Base-by-base conservation (phyloP, 1,140 invertebrate species). In the Ericerus pela region DNA sequence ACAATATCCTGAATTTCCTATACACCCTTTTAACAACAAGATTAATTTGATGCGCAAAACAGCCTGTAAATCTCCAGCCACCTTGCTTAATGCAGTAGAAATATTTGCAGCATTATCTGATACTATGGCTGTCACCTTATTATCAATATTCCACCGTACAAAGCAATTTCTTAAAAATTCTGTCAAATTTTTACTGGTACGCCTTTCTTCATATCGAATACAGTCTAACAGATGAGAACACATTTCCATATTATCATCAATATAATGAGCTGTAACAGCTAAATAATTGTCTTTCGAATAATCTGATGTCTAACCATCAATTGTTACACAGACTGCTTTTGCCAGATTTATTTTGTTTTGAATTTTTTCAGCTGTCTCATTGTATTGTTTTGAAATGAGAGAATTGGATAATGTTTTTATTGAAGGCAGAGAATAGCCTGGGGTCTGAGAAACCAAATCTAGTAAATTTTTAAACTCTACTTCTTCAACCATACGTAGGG, bases 401-500 rank as follows among this genome's bases (percentile, higher is more conserved):
- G 51, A 57, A 30, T 59, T 54, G 16, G 61, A 60, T 18, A 64
- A 51, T 30, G 58, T 62, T 62, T 64, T 63, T 55, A 59, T 61
- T 24, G 61, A 47, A 11, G 62, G 61, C 14, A 63, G 33, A 37
- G 57, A 16, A 33, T 65, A 65, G 11, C 29, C 52, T 16, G 60
- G 61, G 54, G 59, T 62, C 30, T n/a, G n/a, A n/a, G n/a, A n/a
- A n/a, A 62, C 30, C 53, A 62, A 26, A 31, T 58, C 18, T 3
- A 63, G 52, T 18, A 64, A 58, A 56, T 62, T 57, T 57, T 41
- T 47, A 31, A 65, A 62, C 41, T 62, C 64, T 47, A 33, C 18
- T 57, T 65, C 60, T 54, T 65, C 58, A 0, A 65, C 63, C 11
- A 64, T 57, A 57, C 59, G 55, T 30, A 63, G 58, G 16, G 60